phyloP scores from a whole-genome alignment of 2,888 invertebrate genomes.

The Eupeodes latifasciatus region DNA sequence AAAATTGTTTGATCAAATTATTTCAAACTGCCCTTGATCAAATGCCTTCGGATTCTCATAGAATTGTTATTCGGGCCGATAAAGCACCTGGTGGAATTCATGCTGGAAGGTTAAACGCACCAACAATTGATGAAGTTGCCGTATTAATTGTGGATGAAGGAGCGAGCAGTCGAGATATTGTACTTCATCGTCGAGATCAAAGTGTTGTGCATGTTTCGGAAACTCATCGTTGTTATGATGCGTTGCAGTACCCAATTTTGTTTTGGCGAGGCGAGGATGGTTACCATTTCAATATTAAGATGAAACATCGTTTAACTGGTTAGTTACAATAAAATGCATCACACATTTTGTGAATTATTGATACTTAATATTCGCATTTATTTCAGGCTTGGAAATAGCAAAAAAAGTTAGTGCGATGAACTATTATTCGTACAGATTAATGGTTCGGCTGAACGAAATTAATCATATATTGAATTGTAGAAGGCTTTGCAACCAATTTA shows the following conservation, averaged over 20 bases:
- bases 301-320: slow-evolving; percentile 36
- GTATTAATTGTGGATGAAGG: slow-evolving; percentile 80
- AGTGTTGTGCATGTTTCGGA: slow-evolving; percentile 77
- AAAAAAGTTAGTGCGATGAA: slow-evolving; percentile 11
- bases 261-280: slow-evolving; percentile 55
- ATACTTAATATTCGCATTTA: background rate
- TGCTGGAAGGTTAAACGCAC: slow-evolving; percentile 77
- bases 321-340: slow-evolving; percentile 16
- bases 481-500: background rate
- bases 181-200: slow-evolving; percentile 7
- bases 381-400: background rate
- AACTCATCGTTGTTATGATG: slow-evolving; percentile 74
- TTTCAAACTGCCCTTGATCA: slow-evolving; percentile 79
- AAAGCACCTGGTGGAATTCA: slow-evolving; percentile 66
- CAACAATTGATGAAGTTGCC: slow-evolving; percentile 30
- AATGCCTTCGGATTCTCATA: slow-evolving; percentile 80
- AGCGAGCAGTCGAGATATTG: slow-evolving; percentile 26
- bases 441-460: background rate
- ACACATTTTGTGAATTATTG: slow-evolving; percentile 48
- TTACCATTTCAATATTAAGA: slow-evolving; percentile 43
- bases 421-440: slow-evolving; percentile 5
- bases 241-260: too few relatives aligned
- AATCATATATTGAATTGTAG: slow-evolving; percentile 1
- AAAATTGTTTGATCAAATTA: slow-evolving; percentile 79
- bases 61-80: slow-evolving; percentile 75